A percentile compares a stretch with the other conserved stretches of the same genome.
phyloP scores from a whole-genome alignment of 2,888 invertebrate species.

The Cephalotes varians region DNA sequence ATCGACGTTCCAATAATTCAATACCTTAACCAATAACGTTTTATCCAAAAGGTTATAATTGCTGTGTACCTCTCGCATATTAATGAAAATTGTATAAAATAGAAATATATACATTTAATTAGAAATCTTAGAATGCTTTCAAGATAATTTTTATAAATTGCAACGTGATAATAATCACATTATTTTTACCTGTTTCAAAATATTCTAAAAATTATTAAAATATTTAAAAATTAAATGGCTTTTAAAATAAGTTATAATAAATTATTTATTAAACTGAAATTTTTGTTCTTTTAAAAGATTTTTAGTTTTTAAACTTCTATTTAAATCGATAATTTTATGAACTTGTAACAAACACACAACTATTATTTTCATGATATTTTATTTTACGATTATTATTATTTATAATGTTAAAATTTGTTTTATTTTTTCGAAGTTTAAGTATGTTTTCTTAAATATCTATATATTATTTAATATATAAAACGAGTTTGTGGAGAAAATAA shows the following conservation, averaged over 20 bases:
- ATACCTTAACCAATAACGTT: not conserved
- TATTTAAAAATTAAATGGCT: not conserved
- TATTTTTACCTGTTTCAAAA: not conserved
- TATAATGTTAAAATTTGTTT: not conserved
- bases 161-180: not conserved
- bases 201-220: not conserved
- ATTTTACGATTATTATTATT: not conserved
- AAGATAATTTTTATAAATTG: not conserved
- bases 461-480: not conserved
- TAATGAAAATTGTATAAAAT: not conserved
- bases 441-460: not conserved
- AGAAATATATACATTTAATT: constrained; percentile 5
- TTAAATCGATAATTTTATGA: not conserved
- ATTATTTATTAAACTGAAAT: not conserved
- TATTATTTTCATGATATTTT: not conserved
- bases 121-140: not conserved
- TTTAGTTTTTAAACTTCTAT: not conserved
- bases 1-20: constrained; percentile 35
- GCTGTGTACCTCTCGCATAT: not conserved
- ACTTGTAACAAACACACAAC: not conserved
- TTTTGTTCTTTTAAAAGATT: not conserved
- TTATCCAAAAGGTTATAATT: not conserved
- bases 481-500: not conserved
- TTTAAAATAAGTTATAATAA: not conserved
- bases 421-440: not conserved